Base-by-base conservation (phyloP, 53 echinoderm and acorn worm species). In the Hippasteria phrygiana region DNA sequence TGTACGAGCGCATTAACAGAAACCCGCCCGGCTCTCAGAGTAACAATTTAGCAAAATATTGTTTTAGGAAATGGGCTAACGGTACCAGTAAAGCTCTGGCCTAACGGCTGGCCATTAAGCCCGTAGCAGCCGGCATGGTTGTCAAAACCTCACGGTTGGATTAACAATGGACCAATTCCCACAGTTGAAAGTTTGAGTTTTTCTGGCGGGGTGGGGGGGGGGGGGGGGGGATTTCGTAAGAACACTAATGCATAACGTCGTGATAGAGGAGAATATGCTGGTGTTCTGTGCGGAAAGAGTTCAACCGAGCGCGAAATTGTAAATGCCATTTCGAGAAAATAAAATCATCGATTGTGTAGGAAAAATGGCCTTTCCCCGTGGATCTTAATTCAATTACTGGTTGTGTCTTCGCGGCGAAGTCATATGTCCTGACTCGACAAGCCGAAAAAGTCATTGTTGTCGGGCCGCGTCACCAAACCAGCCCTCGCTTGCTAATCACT, bases 31-130 rank as follows among this genome's bases (percentile, higher is more conserved):
- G 43, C 69, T 67, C 47, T 11, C 35, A 69, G 20, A 66, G 85
- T 85, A 85, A 85, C 70, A 69, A 85, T 85, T 53, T 85, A 33
- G n/a, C 69, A 42, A 69, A 85, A 85, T 85, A 85, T 85, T 85
- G 85, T 85, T 85, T 85, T 85, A 85, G 85, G 85, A 85, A 85
- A 85, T 85, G 85, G 85, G 71, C 71, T 71, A 85, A 51, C 85
- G 43, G 53, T 32, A 27, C 50, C 11, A 24, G 47, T 12, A 18
- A 47, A 27, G 29, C 17, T n/a, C 35, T 46, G 69, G 51, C 35
- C 18, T 46, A 47, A 70, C 64, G 26, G 48, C 71, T 4, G 37
- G 24, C 85, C 85, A 85, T 85, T 85, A 85, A 6, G 48, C 17
- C 45, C 10, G 26, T 3, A 20, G 27, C 42, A 75, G 50, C 22